Conservation (phyloP, 2,797 vertebrate genomes). For the Peromyscus aztecus region DNA sequence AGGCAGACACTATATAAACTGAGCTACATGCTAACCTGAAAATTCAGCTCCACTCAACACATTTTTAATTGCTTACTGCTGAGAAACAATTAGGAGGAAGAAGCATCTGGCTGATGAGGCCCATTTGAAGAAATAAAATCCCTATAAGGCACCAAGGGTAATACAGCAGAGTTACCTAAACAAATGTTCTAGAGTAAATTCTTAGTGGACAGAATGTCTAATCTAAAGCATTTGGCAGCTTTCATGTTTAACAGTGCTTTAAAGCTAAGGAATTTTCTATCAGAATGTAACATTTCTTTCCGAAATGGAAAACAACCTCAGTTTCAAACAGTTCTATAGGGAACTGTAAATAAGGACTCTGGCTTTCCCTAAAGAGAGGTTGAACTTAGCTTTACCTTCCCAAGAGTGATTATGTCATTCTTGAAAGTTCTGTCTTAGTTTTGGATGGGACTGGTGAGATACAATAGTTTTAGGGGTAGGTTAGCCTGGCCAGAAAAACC, state of each 20-base stretch:
- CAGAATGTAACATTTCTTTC: slow-evolving; percentile 26
- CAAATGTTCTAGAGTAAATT: background rate
- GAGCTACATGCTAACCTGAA: background rate
- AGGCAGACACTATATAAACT: background rate
- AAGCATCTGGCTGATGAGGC: background rate
- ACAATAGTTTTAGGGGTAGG: background rate
- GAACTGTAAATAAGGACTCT: slow-evolving; percentile 16
- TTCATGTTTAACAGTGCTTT: slow-evolving; percentile 41
- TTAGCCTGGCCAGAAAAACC: background rate
- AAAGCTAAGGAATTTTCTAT: slow-evolving; percentile 26
- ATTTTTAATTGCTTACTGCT: background rate
- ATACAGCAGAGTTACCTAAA: background rate
- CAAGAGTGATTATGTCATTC: background rate
- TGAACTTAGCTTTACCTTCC: background rate
- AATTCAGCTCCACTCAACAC: background rate
- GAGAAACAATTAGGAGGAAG: slow-evolving; percentile 18
- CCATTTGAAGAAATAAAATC: background rate
- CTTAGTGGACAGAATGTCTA: background rate
- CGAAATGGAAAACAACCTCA: slow-evolving; percentile 54
- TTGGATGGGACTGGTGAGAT: background rate
- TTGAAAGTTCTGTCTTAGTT: background rate
- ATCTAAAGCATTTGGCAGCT: background rate
- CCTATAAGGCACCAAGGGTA: background rate
- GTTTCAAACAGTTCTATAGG: slow-evolving; percentile 36
- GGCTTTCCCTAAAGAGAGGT: background rate